Conservation (phyloP, 2,888 invertebrate species). For the Cephus nigrinus region DNA sequence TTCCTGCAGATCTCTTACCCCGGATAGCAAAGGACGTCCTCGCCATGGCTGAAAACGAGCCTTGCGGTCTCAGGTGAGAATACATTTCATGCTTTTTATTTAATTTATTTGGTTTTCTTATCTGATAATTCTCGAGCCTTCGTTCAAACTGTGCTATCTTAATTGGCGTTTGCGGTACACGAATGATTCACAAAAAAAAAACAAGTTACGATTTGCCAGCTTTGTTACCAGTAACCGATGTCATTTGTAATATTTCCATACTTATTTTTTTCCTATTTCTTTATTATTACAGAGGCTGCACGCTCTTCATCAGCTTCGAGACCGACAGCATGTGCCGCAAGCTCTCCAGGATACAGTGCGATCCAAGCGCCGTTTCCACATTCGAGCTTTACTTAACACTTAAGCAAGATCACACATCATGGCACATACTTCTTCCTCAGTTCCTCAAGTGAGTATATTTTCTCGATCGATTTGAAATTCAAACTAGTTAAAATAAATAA, state of each 20-base stretch:
- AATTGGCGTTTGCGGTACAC: not conserved
- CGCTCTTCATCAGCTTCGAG: constrained; percentile 86
- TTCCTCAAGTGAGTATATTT: constrained; percentile 83
- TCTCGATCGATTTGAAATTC: not conserved
- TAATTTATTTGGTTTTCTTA: not conserved
- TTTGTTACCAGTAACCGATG: not conserved
- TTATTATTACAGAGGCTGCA: constrained; percentile 74
- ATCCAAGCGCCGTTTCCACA: constrained; percentile 88
- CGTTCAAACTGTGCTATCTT: too few species aligned
- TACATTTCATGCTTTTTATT: not conserved
- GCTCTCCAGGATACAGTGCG: constrained; percentile 86
- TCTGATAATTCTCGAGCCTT: not conserved
- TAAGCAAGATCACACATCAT: constrained; percentile 86
- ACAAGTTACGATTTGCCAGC: not conserved
- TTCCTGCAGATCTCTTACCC: constrained; percentile 85
- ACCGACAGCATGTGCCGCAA: constrained; percentile 77
- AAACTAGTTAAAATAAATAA: constrained; percentile 9
- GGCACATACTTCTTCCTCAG: constrained; percentile 89
- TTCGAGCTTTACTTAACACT: constrained; percentile 91
- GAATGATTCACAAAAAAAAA: not conserved
- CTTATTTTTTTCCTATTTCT: constrained; percentile 16
- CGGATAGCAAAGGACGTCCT: constrained; percentile 84
- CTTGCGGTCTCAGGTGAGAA: constrained; percentile 80
- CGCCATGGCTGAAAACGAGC: constrained; percentile 87
- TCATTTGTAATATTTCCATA: not conserved